Evolutionary conservation across 2,113 vertebrate species (phyloP), one percentile per base, ranked within the genome.

Genomic region (Prionailurus viverrinus): DNA sequence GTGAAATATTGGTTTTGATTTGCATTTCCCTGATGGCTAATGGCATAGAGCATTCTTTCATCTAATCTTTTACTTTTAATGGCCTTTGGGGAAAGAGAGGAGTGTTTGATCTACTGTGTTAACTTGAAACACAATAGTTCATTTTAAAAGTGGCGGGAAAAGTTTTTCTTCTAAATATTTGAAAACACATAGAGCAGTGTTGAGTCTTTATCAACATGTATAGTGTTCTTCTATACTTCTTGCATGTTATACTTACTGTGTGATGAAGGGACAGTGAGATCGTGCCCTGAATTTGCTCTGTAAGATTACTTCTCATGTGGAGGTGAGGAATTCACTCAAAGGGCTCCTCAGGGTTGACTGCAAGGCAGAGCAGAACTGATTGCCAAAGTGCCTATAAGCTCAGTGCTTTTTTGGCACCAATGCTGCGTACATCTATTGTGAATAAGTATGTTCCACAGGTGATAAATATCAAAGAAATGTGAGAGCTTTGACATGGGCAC

Each of bases 111-210:
- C 41, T 65, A 23, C 16, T 21, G 12, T 33, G 15, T 82, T 81
- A 74, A 74, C 16, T 61, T 4, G 39, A 91, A 94, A 87, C 58
- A 65, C 39, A 31, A 13, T 69, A 53, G 48, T 3, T 78, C n/a
- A 48, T 86, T 89, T 96, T 65, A 58, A 83, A 31, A 53, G 14
- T 65, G 2, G 61, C 14, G 91, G 7, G 27, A 61, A 63, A 81
- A 63, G 10, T 15, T 73, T 73, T 63, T 97, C n/a, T 93, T 88
- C n/a, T 93, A 73, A 78, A 65, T 87, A 88, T 91, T 58, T 88
- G 21, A 94, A 94, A 94, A 66, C 1, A 36, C 7, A 68, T 18
- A 80, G 45, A 53, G 39, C 7, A 9, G 14, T 92, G 48, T 85
- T 71, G 83, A 71, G 29, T 61, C 55, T 65, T 68, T 78, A 58